Conservation (phyloP, 1,140 invertebrate species). For the Theocolax elegans region DNA sequence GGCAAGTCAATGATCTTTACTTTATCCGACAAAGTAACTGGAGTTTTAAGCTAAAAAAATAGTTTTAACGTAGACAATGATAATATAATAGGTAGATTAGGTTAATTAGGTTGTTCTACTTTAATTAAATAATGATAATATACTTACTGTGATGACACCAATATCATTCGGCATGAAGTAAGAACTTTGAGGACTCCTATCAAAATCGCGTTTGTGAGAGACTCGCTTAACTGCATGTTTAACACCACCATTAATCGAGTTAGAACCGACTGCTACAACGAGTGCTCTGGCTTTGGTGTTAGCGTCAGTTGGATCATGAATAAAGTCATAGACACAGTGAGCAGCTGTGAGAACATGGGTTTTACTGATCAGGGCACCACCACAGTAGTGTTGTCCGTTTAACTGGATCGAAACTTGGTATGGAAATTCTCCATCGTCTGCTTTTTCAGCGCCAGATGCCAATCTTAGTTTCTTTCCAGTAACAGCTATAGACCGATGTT, state of each 20-base stretch:
- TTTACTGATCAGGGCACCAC: neutral
- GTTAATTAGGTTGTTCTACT: no score
- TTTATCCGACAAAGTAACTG: neutral
- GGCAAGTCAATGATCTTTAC: neutral
- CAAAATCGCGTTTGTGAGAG: neutral
- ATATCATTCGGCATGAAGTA: neutral
- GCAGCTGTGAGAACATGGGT: slow-evolving; percentile 5
- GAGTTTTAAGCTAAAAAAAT: no score
- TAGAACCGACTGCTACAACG: neutral
- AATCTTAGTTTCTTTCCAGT: neutral
- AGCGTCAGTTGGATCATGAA: neutral
- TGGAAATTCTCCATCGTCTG: neutral
- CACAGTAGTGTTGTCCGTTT: neutral
- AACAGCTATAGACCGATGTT: neutral
- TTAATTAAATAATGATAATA: no score
- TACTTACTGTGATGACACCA: neutral
- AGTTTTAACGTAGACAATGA: no score
- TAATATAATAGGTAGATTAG: no score
- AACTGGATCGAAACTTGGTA: neutral
- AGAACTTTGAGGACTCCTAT: neutral
- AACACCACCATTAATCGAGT: neutral
- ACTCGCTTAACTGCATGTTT: neutral
- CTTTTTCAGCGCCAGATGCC: neutral
- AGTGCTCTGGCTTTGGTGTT: neutral
- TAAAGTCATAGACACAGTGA: neutral